Conservation (phyloP, 2,113 vertebrate genomes). For the Colossoma macropomum region DNA sequence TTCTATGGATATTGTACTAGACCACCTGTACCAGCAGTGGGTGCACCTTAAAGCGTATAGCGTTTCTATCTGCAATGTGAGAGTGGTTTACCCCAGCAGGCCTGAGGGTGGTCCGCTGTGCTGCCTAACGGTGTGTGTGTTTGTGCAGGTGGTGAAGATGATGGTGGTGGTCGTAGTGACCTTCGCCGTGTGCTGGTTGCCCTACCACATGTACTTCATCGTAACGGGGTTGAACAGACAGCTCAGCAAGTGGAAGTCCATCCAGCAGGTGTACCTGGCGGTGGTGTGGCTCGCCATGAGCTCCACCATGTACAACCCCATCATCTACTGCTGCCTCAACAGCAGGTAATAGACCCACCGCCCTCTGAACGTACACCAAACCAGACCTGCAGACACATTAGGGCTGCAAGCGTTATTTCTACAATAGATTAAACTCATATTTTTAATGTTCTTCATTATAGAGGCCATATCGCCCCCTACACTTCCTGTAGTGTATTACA, state of each 20-base stretch:
- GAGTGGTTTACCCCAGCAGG: not conserved
- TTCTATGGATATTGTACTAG: too few species aligned
- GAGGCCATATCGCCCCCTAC: too few species aligned
- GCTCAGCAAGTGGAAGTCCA: conserved; percentile 72
- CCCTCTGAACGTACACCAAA: too few species aligned
- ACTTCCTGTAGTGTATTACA: too few species aligned
- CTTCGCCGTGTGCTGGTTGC: conserved; percentile 86
- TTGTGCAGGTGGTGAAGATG: conserved; percentile 80
- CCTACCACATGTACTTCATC: conserved; percentile 86
- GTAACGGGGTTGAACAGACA: conserved; percentile 73
- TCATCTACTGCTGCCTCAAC: conserved; percentile 89
- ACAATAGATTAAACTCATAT: too few species aligned
- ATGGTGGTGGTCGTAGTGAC: conserved; percentile 85
- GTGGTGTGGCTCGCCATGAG: conserved; percentile 89
- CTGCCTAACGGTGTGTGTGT: conserved; percentile 31
- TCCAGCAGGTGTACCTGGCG: conserved; percentile 86
- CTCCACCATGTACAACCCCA: conserved; percentile 90
- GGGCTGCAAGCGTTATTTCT: too few species aligned
- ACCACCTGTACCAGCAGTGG: too few species aligned
- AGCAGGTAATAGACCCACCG: conserved; percentile 62
- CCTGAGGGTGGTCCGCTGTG: not conserved
- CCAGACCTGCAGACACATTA: too few species aligned
- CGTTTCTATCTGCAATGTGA: too few species aligned
- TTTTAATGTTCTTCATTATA: too few species aligned
- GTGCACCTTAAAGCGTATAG: too few species aligned